A percentile compares a stretch with the other conserved stretches of the same genome.
Conservation (phyloP, 2,113 vertebrate species). For the Isurus oxyrinchus region DNA sequence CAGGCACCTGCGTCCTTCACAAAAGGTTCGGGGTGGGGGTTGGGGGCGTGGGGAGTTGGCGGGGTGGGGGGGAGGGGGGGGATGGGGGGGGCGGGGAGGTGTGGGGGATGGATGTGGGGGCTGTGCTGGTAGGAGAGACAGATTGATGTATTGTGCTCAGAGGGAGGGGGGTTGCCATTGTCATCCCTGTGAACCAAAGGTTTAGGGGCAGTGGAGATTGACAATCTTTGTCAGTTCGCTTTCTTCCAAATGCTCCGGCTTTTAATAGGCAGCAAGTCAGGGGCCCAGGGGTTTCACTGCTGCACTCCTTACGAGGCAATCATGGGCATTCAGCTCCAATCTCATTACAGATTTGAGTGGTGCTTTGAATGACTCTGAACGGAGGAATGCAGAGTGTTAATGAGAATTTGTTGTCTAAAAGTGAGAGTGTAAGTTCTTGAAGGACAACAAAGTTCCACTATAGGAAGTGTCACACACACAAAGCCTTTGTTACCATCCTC, state of each 20-base stretch:
- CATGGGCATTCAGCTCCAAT: slow-evolving; percentile 62
- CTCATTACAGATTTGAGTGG: slow-evolving; percentile 77
- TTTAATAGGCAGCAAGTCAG: slow-evolving; percentile 91
- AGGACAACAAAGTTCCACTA: slow-evolving; percentile 76
- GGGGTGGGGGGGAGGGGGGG: not conserved
- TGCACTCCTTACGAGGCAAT: slow-evolving; percentile 68
- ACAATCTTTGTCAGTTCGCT: slow-evolving; percentile 93
- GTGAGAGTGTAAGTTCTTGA: slow-evolving; percentile 84
- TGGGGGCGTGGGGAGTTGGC: not conserved
- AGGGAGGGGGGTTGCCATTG: slow-evolving; percentile 88
- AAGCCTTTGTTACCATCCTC: slow-evolving; percentile 88
- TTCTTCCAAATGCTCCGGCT: slow-evolving; percentile 91
- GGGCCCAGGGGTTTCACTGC: slow-evolving; percentile 64
- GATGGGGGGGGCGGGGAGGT: not conserved
- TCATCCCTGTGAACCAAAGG: slow-evolving; percentile 95
- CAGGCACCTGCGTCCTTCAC: slow-evolving; percentile 91
- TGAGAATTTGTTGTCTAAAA: slow-evolving; percentile 99
- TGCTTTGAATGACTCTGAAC: slow-evolving; percentile 78
- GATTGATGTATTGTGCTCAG: slow-evolving; percentile 95
- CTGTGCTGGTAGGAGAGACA: slow-evolving; percentile 83
- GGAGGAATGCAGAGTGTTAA: slow-evolving; percentile 97
- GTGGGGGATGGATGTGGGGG: not conserved
- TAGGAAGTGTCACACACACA: slow-evolving; percentile 92
- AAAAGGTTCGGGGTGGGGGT: slow-evolving; percentile 69
- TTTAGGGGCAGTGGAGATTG: slow-evolving; percentile 87